A percentile compares a stretch with the other conserved stretches of the same genome.
phyloP scores from a whole-genome alignment of 2,888 invertebrate genomes.

The Lamellibrachia columna region DNA sequence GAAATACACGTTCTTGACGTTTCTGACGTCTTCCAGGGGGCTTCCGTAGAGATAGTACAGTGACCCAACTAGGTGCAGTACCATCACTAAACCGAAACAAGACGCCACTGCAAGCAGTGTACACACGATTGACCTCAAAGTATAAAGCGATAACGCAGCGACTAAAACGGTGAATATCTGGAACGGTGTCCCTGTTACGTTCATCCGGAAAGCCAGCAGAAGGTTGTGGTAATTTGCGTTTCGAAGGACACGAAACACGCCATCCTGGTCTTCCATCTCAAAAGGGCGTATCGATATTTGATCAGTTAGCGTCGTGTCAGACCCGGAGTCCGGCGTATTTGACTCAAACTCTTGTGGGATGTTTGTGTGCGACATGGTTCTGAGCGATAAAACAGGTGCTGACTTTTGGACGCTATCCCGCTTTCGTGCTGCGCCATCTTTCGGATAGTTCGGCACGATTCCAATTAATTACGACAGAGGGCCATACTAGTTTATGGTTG shows the following conservation, averaged over 20 bases:
- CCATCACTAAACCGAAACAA: not conserved
- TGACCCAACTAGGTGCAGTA: conserved; percentile 19
- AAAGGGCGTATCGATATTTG: not conserved
- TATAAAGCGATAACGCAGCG: not conserved
- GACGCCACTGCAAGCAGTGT: not conserved
- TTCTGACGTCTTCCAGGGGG: conserved; percentile 24
- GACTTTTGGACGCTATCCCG: not conserved
- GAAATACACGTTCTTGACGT: conserved; percentile 23
- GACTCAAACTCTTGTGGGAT: not conserved
- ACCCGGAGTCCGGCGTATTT: not conserved
- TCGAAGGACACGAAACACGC: not conserved
- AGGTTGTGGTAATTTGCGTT: not conserved
- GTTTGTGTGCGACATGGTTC: not conserved
- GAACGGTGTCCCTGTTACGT: not conserved
- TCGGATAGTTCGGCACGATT: not conserved
- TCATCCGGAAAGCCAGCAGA: not conserved
- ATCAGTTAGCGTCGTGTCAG: not conserved
- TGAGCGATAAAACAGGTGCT: not conserved
- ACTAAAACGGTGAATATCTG: not conserved
- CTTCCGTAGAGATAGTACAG: conserved; percentile 29
- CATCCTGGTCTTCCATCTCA: not conserved
- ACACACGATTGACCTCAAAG: not conserved
- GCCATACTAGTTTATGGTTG: not conserved
- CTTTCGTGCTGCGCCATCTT: not conserved
- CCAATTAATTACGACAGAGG: not conserved